Percentiles rank a stretch among this genome's conserved stretches.
These are phyloP conservation scores for Gymnodraco acuticeps DNA, from an alignment of 2,797 vertebrate genomes.

Conservation along the genomic window DNA sequence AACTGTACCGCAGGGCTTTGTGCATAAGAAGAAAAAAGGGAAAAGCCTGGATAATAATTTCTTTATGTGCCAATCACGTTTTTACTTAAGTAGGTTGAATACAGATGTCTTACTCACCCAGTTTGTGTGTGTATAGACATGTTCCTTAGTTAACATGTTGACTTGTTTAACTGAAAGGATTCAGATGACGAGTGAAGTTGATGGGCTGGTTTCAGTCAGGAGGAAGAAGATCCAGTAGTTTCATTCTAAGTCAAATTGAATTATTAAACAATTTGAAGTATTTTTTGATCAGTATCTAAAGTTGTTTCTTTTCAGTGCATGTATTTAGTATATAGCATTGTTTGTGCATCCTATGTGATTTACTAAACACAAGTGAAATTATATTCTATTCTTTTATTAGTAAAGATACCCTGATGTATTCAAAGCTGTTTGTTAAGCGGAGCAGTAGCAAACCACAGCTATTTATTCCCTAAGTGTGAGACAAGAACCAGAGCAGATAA, in stretches of 20 bases:
- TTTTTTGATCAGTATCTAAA: background rate
- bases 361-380: slow-evolving; percentile 36
- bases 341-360: slow-evolving; percentile 9
- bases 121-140: no score
- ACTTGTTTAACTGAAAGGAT: no score
- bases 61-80: background rate
- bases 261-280: background rate
- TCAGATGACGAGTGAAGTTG: background rate
- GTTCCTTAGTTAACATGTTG: no score
- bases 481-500: background rate
- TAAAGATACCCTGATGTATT: background rate
- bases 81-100: background rate
- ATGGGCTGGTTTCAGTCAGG: background rate
- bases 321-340: slow-evolving; percentile 15
- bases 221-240: background rate
- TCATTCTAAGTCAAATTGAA: background rate
- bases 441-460: no score
- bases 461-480: background rate
- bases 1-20: background rate
- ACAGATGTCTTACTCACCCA: no score
- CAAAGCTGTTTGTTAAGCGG: background rate
- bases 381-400: background rate
- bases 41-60: slow-evolving; percentile 6
- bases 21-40: background rate
- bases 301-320: background rate